phyloP scores from a whole-genome alignment of 2,113 vertebrate genomes.

The Microcebus jonahi region DNA sequence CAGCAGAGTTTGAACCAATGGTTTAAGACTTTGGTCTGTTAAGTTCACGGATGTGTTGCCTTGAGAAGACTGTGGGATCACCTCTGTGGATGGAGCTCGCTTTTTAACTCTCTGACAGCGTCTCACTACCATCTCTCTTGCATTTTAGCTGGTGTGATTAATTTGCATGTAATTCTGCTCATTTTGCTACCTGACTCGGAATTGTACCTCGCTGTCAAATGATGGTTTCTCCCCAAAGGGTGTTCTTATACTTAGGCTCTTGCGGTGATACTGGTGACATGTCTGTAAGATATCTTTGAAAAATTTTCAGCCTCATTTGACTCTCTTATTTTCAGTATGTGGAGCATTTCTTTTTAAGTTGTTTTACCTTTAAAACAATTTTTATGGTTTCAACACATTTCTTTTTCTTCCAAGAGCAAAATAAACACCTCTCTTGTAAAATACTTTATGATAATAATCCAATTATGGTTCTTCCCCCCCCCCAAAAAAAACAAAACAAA shows the following conservation, averaged over 20 bases:
- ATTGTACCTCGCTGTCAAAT: neutral
- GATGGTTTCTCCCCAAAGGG: neutral
- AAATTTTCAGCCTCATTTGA: neutral
- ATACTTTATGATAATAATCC: neutral
- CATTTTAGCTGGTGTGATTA: neutral
- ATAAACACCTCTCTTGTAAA: conserved; percentile 2
- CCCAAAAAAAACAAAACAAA: neutral
- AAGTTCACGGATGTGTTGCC: neutral
- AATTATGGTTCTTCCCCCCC: neutral
- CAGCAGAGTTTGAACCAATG: neutral
- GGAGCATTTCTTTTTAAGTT: neutral
- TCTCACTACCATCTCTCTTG: neutral
- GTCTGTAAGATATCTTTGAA: neutral
- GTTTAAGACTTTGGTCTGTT: neutral
- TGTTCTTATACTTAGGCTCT: neutral
- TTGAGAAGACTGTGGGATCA: neutral
- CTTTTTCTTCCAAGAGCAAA: conserved; percentile 38
- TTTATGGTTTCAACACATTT: neutral
- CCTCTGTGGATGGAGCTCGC: neutral
- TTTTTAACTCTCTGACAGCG: neutral
- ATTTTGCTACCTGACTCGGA: neutral
- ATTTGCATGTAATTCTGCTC: conserved; percentile 10
- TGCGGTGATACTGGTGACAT: neutral
- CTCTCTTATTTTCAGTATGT: neutral
- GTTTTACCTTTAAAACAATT: conserved; percentile 5